Conservation (phyloP, 2,113 vertebrate genomes). For the Tupaia chinensis region DNA sequence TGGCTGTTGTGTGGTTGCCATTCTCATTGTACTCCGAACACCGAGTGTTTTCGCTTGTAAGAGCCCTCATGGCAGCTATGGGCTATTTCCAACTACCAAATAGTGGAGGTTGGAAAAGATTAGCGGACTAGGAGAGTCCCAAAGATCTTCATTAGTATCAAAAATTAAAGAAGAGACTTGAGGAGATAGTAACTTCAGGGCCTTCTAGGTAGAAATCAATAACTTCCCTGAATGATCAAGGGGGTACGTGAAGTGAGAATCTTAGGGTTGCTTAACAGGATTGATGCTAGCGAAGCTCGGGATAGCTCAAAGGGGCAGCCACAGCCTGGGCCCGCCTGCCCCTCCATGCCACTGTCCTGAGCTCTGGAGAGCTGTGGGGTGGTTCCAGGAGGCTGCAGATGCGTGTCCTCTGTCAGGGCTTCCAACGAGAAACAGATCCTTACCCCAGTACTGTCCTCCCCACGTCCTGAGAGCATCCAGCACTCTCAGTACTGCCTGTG, state of each 20-base stretch:
- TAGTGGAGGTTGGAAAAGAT: accelerated
- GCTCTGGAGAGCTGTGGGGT: neutral
- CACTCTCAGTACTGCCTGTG: neutral
- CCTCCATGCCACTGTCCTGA: neutral
- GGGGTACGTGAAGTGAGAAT: accelerated
- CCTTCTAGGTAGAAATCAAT: neutral
- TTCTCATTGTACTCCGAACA: neutral
- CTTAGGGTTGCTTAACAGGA: too few relatives aligned
- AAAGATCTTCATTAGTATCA: neutral
- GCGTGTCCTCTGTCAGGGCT: neutral
- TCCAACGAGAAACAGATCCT: neutral
- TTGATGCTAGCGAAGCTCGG: neutral
- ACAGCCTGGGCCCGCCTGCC: accelerated
- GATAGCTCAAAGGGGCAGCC: too few relatives aligned
- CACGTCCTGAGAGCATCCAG: too few relatives aligned
- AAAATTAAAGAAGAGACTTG: too few relatives aligned
- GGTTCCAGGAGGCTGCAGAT: too few relatives aligned
- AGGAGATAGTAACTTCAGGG: neutral
- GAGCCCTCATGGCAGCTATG: neutral
- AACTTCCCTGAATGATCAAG: accelerated
- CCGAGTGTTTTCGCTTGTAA: neutral
- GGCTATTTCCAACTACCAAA: neutral
- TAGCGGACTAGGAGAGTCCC: accelerated
- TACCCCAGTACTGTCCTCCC: accelerated
- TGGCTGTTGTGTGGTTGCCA: too few relatives aligned